Base-by-base conservation (phyloP, 2,797 vertebrate genomes). In the Peromyscus melanophrys region DNA sequence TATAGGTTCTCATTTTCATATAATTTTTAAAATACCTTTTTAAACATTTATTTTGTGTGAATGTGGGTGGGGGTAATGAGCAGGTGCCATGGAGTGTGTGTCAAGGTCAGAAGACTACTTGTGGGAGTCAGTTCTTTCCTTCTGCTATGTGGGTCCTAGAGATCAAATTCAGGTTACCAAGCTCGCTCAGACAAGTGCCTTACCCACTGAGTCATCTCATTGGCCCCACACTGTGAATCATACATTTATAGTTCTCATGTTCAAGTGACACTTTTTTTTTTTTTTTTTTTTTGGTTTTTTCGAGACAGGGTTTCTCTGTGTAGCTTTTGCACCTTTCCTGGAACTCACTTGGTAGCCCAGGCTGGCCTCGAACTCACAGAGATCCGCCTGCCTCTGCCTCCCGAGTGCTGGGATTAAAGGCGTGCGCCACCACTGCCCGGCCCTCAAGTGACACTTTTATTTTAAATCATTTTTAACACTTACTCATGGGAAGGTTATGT, bases 1-100 rank as follows among this genome's bases (percentile, higher is more conserved):
- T 87, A 96, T 90, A n/a, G 55, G 27, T 94, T 96, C 69, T 96
- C 67, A 94, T 55, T n/a, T 29, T 92, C 81, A 31, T 76, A 71
- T 92, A 27, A 67, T 73, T 86, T 85, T 49, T 34, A 29, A 85
- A 49, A 49, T 52, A 92, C 88, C 83, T 75, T 93, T 83, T 86
- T 27, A 71, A 67, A 37, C 4, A 52, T 69, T n/a, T 14, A 69
- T 69, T 71, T 52, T 86, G 65, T 52, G 31, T 86, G 84, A 52
- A 19, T n/a, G 61, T 25, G 7, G 43, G 46, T 27, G 6, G 6
- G 13, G 43, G 17, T 11, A 49, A 10, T 49, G 29, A 84, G 29
- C 61, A 46, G 21, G 61, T 85, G 40, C 40, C 61, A 13, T 23
- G 61, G 40, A 34, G 52, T 5, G 23, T 52, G 65, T 69, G 21